phyloP scores from a whole-genome alignment of 1,140 invertebrate species.

The Druon quercuslanigerum region DNA sequence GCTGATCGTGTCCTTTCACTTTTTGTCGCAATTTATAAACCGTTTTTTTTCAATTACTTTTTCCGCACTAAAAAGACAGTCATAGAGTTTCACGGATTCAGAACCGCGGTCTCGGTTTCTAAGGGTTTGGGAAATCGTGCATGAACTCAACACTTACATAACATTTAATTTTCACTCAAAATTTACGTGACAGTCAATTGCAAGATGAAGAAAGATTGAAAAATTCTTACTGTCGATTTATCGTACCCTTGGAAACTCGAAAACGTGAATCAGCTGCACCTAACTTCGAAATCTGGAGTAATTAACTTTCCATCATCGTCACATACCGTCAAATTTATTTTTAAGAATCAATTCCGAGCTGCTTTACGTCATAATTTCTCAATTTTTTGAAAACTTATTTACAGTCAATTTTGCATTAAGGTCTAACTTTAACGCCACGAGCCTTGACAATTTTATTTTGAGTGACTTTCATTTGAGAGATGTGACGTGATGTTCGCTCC shows the following conservation, averaged over 20 bases:
- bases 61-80: constrained; percentile 16
- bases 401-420: constrained; percentile 16
- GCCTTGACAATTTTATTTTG: constrained; percentile 44
- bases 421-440: constrained; percentile 40
- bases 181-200: constrained; percentile 7
- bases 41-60: neutral
- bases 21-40: constrained; percentile 27
- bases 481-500: constrained; percentile 24
- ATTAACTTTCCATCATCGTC: neutral
- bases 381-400: neutral
- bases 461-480: neutral
- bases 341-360: neutral
- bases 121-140: constrained; percentile 11
- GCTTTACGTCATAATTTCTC: neutral
- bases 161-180: constrained; percentile 20
- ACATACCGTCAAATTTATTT: neutral
- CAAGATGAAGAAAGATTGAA: neutral
- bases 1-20: constrained; percentile 44
- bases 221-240: neutral
- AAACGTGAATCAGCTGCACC: constrained; percentile 24
- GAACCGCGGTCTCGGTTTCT: constrained; percentile 13
- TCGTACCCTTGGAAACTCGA: constrained; percentile 16
- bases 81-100: constrained; percentile 14
- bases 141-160: constrained; percentile 5
- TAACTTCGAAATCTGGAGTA: constrained; percentile 8